Conservation (phyloP, 2,888 invertebrate genomes). For the Cheilosia soror region DNA sequence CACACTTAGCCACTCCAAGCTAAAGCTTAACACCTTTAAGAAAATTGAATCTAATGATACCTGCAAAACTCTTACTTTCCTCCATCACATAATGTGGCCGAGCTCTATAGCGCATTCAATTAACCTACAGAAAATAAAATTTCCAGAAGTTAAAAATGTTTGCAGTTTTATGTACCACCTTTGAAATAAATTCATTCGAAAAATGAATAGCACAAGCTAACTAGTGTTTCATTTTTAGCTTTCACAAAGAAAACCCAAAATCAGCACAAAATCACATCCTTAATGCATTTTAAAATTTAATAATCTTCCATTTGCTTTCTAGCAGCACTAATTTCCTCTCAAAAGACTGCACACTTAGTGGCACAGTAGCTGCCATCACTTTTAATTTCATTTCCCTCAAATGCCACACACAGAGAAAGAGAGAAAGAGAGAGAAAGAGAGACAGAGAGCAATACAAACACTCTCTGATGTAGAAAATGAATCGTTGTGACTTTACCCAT, state of each 20-base stretch:
- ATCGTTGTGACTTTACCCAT: constrained; percentile 34
- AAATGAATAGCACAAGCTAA: too few relatives aligned
- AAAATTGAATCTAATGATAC: too few relatives aligned
- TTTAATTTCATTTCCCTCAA: not conserved
- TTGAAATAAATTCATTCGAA: too few relatives aligned
- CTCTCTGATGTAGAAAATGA: constrained; percentile 30
- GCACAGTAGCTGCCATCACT: constrained; percentile 4
- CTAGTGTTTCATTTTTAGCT: too few relatives aligned
- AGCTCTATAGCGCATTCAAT: too few relatives aligned
- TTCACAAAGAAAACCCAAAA: not conserved
- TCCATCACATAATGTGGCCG: too few relatives aligned
- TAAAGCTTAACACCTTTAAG: too few relatives aligned
- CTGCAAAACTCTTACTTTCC: too few relatives aligned
- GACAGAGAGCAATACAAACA: constrained; percentile 1
- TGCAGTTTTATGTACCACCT: too few relatives aligned
- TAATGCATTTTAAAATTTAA: constrained; percentile 31
- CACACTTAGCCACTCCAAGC: too few relatives aligned
- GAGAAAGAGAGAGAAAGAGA: not conserved
- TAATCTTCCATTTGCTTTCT: constrained; percentile 10
- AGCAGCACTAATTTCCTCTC: constrained; percentile 22
- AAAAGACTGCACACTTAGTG: constrained; percentile 31
- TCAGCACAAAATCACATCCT: not conserved
- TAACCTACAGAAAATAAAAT: too few relatives aligned
- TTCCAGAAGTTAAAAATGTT: too few relatives aligned
- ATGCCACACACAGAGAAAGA: not conserved